Conservation (phyloP, 2,888 invertebrate species). For the Cephus sareptanus region DNA sequence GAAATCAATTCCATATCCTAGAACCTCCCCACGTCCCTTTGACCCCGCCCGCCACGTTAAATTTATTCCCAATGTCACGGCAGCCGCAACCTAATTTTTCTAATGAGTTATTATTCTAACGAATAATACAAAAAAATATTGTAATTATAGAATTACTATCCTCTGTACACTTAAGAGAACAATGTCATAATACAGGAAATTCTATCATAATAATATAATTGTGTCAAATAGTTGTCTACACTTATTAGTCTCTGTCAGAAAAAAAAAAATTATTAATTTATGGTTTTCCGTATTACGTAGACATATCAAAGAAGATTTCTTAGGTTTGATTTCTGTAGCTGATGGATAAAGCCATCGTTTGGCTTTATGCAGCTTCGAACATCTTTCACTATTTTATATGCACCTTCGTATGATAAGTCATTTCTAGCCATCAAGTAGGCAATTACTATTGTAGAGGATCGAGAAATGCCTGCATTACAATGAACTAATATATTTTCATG, state of each 20-base stretch:
- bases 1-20: conserved; percentile 7
- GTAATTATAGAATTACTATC: conserved; percentile 54
- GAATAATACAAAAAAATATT: conserved; percentile 30
- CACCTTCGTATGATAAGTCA: conserved; percentile 72
- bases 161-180: conserved; percentile 52
- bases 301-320: conserved; percentile 23
- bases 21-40: not conserved
- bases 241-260: not conserved
- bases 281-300: conserved; percentile 14
- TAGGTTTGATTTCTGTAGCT: conserved; percentile 67
- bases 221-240: not conserved
- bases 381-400: conserved; percentile 75
- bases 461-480: conserved; percentile 93
- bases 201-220: conserved; percentile 38
- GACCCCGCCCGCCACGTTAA: not conserved
- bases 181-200: conserved; percentile 48
- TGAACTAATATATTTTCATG: conserved; percentile 79
- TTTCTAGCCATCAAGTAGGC: conserved; percentile 80
- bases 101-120: conserved; percentile 46
- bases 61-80: not conserved
- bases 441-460: conserved; percentile 83
- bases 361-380: conserved; percentile 79
- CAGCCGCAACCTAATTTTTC: conserved; percentile 46
- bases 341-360: conserved; percentile 82
- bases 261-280: not conserved